phyloP scores from a whole-genome alignment of 1,140 invertebrate genomes.

The Sarcophaga peregrina region DNA sequence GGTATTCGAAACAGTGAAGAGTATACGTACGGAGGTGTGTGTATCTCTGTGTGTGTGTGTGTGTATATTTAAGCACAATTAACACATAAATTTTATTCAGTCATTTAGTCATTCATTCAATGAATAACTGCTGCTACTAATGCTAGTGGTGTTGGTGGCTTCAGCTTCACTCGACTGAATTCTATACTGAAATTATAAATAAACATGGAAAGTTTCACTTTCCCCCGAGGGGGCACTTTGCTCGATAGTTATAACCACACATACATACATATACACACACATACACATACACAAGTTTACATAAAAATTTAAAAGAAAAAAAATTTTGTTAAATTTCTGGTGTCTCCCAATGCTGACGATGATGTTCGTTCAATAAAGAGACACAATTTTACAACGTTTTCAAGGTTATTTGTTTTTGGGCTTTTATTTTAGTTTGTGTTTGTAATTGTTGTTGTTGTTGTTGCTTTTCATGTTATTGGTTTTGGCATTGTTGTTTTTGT shows the following conservation, averaged over 20 bases:
- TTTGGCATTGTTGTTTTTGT: not conserved
- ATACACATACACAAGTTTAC: too few relatives aligned
- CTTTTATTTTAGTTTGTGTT: not conserved
- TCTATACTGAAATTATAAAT: not conserved
- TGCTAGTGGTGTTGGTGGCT: not conserved
- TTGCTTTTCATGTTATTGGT: not conserved
- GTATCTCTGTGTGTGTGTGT: too few relatives aligned
- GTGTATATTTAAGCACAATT: not conserved
- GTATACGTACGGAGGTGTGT: too few relatives aligned
- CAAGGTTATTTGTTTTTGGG: not conserved
- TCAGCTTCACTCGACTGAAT: not conserved
- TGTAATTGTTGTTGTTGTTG: not conserved
- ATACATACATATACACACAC: not conserved
- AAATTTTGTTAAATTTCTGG: too few relatives aligned
- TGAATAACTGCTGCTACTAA: too few relatives aligned
- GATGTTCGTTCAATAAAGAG: not conserved
- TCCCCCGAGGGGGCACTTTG: too few relatives aligned
- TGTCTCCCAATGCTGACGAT: too few relatives aligned
- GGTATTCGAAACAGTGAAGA: too few relatives aligned
- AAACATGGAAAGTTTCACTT: not conserved
- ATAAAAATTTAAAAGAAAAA: too few relatives aligned
- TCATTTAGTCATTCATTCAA: not conserved
- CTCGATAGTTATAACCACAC: not conserved
- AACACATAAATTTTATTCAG: conserved; percentile 11
- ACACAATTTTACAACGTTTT: conserved; percentile 8